phyloP scores from a whole-genome alignment of 2,888 invertebrate species.

The Trachelus tabidus region DNA sequence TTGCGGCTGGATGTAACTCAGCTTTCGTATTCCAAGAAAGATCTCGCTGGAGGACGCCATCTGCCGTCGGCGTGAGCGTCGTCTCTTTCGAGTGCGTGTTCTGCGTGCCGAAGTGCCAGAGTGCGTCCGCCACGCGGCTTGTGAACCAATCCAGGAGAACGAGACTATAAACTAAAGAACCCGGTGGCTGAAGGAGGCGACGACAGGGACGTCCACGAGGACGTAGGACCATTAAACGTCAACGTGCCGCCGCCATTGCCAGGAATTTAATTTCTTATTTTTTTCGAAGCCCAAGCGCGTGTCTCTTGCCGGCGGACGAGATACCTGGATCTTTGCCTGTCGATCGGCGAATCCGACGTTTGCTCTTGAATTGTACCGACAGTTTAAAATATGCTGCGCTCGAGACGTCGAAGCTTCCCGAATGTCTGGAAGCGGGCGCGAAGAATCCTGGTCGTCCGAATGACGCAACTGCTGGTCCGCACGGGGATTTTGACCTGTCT shows the following conservation, averaged over 20 bases:
- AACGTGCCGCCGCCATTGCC: conserved; percentile 45
- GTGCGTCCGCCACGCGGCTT: neutral
- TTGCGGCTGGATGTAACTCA: conserved; percentile 7
- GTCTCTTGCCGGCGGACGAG: too few species aligned
- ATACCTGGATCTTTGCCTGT: neutral
- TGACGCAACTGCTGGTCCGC: conserved; percentile 36
- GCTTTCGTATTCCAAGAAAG: conserved; percentile 5
- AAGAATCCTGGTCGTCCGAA: conserved; percentile 21
- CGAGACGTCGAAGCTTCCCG: neutral
- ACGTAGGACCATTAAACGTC: conserved; percentile 33
- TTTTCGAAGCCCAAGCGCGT: too few species aligned
- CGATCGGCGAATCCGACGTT: neutral
- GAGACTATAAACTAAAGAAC: neutral
- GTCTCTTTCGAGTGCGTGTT: conserved; percentile 27
- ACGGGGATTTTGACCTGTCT: conserved; percentile 6
- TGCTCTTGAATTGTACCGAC: neutral
- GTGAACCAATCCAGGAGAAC: neutral
- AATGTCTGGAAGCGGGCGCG: neutral
- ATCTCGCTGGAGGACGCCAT: conserved; percentile 27
- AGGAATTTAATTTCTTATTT: neutral
- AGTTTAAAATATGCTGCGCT: neutral
- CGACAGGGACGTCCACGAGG: conserved; percentile 27
- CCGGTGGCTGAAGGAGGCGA: neutral
- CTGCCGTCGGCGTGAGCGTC: conserved; percentile 16
- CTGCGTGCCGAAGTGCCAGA: conserved; percentile 42